A percentile compares a stretch with the other conserved stretches of the same genome.
Evolutionary conservation across 2,888 invertebrate genomes (phyloP).

Genomic region (Caradrina clavipalpis): DNA sequence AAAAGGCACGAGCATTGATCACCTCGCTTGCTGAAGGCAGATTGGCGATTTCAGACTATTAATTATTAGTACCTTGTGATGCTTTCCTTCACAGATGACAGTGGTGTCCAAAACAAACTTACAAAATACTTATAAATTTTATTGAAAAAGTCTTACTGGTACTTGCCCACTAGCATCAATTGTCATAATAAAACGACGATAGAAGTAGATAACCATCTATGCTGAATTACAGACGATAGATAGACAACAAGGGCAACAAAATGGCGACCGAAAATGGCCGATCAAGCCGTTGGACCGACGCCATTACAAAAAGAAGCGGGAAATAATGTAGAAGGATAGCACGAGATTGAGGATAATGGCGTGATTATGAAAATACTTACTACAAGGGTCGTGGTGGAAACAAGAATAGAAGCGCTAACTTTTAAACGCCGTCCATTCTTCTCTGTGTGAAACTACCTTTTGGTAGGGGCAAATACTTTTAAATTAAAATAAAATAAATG

Average conservation of each 20-base stretch:
- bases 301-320: conserved; percentile 39
- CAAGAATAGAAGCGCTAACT: background rate
- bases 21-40: too few relatives aligned
- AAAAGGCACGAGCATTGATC: too few relatives aligned
- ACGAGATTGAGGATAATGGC: conserved; percentile 13
- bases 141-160: too few relatives aligned
- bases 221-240: conserved; percentile 22
- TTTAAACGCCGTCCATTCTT: background rate
- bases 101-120: too few relatives aligned
- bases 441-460: too few relatives aligned
- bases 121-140: too few relatives aligned
- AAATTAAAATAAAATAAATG: too few relatives aligned
- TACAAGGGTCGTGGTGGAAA: background rate
- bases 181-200: background rate
- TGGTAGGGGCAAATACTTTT: too few relatives aligned
- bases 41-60: too few relatives aligned
- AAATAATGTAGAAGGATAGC: conserved; percentile 30
- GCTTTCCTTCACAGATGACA: too few relatives aligned
- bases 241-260: conserved; percentile 19
- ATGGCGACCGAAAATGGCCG: conserved; percentile 47
- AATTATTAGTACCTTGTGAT: too few relatives aligned
- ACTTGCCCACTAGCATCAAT: conserved; percentile 3
- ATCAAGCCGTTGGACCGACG: conserved; percentile 24
- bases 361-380: conserved; percentile 21
- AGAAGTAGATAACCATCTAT: background rate